Evolutionary conservation across 92 coral and sea anemone genomes (phyloP).

Genomic region (Palythoa grandiflora): DNA sequence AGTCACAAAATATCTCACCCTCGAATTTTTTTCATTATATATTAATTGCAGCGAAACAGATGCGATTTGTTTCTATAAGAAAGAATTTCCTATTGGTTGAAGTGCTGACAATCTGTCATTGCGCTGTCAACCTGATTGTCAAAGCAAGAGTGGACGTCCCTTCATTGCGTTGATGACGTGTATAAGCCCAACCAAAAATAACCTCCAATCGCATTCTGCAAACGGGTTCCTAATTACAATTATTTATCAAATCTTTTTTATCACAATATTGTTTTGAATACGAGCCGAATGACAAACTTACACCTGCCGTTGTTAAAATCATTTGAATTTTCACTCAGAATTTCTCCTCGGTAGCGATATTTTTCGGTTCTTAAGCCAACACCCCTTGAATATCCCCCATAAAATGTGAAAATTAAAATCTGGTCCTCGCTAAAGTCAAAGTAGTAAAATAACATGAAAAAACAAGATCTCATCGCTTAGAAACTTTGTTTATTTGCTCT

Average conservation of each 20-base stretch:
- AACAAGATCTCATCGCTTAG: background rate
- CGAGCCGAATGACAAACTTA: conserved; percentile 61
- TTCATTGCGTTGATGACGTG: conserved; percentile 61
- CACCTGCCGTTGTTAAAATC: conserved; percentile 74
- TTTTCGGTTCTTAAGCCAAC: conserved; percentile 30
- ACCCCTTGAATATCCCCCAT: conserved; percentile 33
- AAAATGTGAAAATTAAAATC: background rate
- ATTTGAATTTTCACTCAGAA: conserved; percentile 53
- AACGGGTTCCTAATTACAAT: conserved; percentile 84
- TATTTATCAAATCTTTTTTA: conserved; percentile 88
- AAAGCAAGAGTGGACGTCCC: conserved; percentile 63
- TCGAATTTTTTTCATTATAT: conserved; percentile 73
- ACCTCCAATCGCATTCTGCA: conserved; percentile 77
- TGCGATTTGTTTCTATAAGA: conserved; percentile 64
- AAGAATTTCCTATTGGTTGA: conserved; percentile 65
- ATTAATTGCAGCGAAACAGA: conserved; percentile 88
- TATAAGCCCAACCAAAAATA: conserved; percentile 67
- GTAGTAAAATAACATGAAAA: conserved; percentile 21
- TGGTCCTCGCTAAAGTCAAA: background rate
- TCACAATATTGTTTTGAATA: conserved; percentile 89
- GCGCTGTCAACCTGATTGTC: conserved; percentile 61
- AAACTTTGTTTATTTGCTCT: conserved; percentile 53
- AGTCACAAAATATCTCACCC: conserved; percentile 53
- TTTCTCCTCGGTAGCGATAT: conserved; percentile 1
- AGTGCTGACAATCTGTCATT: conserved; percentile 66